Evolutionary conservation across 2,113 vertebrate genomes (phyloP), one percentile per base, ranked within the genome.

Genomic region (Phainopepla nitens): DNA sequence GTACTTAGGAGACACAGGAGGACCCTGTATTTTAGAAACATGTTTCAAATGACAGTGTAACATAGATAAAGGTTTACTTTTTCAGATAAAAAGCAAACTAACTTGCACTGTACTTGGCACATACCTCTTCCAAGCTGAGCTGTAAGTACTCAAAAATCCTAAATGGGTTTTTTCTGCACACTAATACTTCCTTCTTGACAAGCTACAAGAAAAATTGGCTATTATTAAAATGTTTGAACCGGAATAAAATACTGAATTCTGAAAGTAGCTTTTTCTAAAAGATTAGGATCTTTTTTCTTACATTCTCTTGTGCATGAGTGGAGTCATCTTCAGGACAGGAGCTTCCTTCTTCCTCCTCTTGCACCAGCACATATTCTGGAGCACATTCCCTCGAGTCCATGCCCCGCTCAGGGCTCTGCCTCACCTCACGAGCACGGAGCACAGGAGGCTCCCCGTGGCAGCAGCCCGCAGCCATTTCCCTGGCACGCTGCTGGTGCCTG

Each of bases 41-140:
- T 25, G 9, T 44, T 51, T 80, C 50, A 54, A 78, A 56, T 62
- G 21, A 82, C 1, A 2, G 2, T 41, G 18, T 35, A 56, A 54
- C 6, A 49, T 0, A 58, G 27, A 66, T n/a, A 13, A 76, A 28
- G 2, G 6, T 60, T 91, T 77, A 20, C 16, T 71, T 81, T 68
- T 56, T 21, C 54, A 71, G 41, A 50, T 49, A 31, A 54, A 71
- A 87, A 75, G 31, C 60, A 64, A 84, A 65, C 3, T 35, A 54
- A 36, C 12, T 62, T 58, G 27, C 18, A n/a, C n/a, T 45, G 33
- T 51, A 51, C n/a, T 72, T 61, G 36, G 87, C 83, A 94, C 97
- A 54, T 96, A 99, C 99, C 98, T 99, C 99, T 96, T 99, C 99
- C 57, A 98, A 97, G 94, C 98, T 98, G 90, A 99, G 99, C 7